Evolutionary conservation across 2,113 vertebrate genomes (phyloP), one percentile per base, ranked within the genome.

Genomic region (Pygoscelis adeliae): DNA sequence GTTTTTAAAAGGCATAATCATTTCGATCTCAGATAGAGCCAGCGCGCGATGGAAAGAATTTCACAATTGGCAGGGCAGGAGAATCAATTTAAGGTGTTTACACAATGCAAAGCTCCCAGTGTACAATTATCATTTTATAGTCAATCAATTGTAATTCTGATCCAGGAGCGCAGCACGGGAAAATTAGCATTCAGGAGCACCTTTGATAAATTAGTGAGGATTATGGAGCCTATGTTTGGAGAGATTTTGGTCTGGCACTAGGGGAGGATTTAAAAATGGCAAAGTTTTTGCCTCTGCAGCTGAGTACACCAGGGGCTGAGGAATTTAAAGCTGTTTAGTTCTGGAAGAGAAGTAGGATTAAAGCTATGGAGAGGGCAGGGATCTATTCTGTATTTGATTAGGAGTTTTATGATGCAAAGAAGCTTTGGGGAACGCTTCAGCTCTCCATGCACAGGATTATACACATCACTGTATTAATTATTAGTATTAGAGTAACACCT

Each of bases 101-200:
- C 81, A 85, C 84, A 92, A 94, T 70, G 94, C 82, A 92, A 81
- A 96, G 90, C 83, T 89, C 93, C 80, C 73, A 34, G 93, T 84
- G 85, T 94, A 84, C 93, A 95, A 97, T 97, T 96, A 97, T 93
- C 74, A 92, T 97, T 96, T 97, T 90, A 93, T 91, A 94, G 91
- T 89, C 90, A 95, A 96, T 96, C 95, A 87, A 80, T 96, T 81
- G 72, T 73, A 84, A 87, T 87, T 94, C 91, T 63, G 82, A 95
- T 90, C 96, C 74, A 90, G 87, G 94, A 94, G 83, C 1, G 2
- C 87, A 29, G 80, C 23, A 44, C 5, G 0, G 49, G 74, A 70
- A 86, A 85, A 87, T 95, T 71, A 90, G 83, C 93, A 91, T 88
- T 90, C 89, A 59, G 74, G 47, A 94, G 83, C 63, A 94, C 78